Percentiles rank a stretch among this genome's conserved stretches.
Evolutionary conservation across 2,888 invertebrate species (phyloP).

Genomic region (Eutolmus rufibarbis): DNA sequence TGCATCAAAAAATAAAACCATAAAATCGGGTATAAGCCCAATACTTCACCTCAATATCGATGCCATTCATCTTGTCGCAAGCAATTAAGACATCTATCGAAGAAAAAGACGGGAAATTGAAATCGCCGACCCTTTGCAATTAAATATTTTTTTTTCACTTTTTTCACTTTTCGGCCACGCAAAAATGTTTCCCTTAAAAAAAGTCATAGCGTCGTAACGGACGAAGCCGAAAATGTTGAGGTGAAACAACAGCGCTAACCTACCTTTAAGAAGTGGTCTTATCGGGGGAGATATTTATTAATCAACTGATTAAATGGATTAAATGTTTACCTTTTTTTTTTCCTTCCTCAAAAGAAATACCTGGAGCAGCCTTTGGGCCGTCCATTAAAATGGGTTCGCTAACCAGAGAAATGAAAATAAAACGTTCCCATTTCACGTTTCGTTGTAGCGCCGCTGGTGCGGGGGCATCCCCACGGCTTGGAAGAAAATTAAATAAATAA

Average conservation of each 20-base stretch:
- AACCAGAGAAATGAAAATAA: conserved; percentile 12
- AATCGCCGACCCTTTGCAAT: neutral
- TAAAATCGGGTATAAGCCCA: neutral
- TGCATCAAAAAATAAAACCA: neutral
- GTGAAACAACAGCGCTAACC: neutral
- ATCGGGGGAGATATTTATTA: conserved; percentile 1
- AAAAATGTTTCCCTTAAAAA: neutral
- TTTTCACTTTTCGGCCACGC: too few relatives aligned
- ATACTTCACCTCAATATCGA: neutral
- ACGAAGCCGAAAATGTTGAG: neutral
- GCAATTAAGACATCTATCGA: neutral
- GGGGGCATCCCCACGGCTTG: neutral
- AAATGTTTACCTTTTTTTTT: conserved; percentile 11
- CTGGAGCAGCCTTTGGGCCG: neutral
- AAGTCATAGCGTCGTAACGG: neutral
- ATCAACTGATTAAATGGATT: conserved; percentile 26
- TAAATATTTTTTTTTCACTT: neutral
- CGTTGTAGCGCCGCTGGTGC: neutral
- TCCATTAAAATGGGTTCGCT: neutral
- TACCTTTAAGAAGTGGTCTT: neutral
- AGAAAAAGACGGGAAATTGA: neutral
- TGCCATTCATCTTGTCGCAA: neutral
- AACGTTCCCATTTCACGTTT: neutral
- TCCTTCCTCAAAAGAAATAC: neutral
- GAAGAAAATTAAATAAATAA: conserved; percentile 16